Evolutionary conservation across 2,888 invertebrate genomes (phyloP).

Genomic region (Idaea aversata): DNA sequence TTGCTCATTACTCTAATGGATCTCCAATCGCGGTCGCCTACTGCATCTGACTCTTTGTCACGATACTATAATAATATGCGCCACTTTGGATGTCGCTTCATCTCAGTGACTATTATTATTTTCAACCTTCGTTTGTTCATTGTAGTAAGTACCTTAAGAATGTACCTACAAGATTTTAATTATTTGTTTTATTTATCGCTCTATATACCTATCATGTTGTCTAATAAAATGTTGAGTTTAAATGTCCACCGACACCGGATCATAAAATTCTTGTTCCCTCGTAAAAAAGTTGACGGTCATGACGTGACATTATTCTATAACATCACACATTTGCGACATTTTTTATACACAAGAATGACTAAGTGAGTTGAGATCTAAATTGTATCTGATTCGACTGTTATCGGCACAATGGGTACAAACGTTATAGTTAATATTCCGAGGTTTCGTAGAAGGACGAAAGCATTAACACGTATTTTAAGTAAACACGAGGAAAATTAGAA

Average conservation of each 20-base stretch:
- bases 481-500: slow-evolving; percentile 61
- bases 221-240: too few species aligned
- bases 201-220: too few species aligned
- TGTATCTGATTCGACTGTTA: neutral
- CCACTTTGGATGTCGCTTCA: slow-evolving; percentile 7
- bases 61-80: slow-evolving; percentile 46
- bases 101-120: neutral
- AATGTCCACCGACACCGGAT: too few species aligned
- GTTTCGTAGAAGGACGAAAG: slow-evolving; percentile 47
- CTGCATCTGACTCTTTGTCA: slow-evolving; percentile 50
- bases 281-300: too few species aligned
- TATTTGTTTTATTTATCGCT: too few species aligned
- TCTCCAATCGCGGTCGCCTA: slow-evolving; percentile 47
- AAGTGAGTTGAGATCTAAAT: neutral
- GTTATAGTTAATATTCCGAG: slow-evolving; percentile 23
- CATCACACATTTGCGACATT: too few species aligned
- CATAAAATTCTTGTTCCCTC: too few species aligned
- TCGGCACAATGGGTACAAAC: slow-evolving; percentile 2
- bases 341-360: too few species aligned
- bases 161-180: neutral
- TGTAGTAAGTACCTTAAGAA: neutral
- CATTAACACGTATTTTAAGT: slow-evolving; percentile 56
- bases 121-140: neutral
- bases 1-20: slow-evolving; percentile 71
- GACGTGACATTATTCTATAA: too few species aligned